phyloP scores from a whole-genome alignment of 2,888 invertebrate species.

The Tenthredo livida region DNA sequence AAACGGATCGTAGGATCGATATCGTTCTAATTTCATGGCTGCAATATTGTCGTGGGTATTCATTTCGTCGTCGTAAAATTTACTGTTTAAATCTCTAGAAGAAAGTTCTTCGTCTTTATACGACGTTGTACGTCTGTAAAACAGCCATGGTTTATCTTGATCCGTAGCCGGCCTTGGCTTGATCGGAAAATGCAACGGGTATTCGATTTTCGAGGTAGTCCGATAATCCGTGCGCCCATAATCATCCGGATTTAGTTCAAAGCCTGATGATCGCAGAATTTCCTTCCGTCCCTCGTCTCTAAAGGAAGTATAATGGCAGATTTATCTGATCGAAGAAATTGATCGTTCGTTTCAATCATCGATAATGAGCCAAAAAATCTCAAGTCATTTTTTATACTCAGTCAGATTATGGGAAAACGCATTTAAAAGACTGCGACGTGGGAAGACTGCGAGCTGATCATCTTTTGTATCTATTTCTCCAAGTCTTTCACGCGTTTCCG shows the following conservation, averaged over 20 bases:
- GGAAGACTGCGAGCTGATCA: constrained; percentile 57
- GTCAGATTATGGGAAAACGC: constrained; percentile 61
- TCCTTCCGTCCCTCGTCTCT: constrained; percentile 18
- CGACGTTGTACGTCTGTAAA: constrained; percentile 67
- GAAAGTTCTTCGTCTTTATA: constrained; percentile 62
- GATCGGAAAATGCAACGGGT: constrained; percentile 59
- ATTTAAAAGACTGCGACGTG: constrained; percentile 61
- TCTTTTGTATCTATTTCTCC: constrained; percentile 62
- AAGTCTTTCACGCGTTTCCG: constrained; percentile 65
- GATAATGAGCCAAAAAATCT: neutral
- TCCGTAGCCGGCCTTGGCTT: constrained; percentile 56
- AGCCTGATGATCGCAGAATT: neutral
- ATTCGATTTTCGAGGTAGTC: constrained; percentile 63
- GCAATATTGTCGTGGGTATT: constrained; percentile 63
- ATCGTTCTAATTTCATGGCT: constrained; percentile 60
- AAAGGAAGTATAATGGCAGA: neutral
- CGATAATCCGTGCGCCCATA: constrained; percentile 61
- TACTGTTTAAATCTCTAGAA: constrained; percentile 61
- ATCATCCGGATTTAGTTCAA: neutral
- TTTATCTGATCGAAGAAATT: neutral
- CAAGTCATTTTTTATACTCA: constrained; percentile 60
- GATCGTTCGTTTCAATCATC: neutral
- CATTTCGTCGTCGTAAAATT: constrained; percentile 68
- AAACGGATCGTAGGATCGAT: constrained; percentile 55
- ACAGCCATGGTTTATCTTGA: constrained; percentile 63